Conservation (phyloP, 2,113 vertebrate genomes). For the Rhegmatorhina hoffmannsi region DNA sequence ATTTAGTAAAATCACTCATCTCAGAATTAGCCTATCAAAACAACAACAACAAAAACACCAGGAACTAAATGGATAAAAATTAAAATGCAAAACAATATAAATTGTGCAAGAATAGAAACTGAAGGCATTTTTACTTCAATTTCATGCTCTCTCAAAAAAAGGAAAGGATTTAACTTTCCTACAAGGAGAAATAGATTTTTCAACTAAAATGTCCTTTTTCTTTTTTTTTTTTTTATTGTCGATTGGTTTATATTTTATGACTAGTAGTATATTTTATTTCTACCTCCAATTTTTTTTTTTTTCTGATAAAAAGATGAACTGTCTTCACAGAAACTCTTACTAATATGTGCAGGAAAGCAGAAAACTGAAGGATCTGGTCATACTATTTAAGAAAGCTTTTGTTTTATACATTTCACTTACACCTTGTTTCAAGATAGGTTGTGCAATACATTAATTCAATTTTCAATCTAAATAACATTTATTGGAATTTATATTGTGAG, state of each 20-base stretch:
- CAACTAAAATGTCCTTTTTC: background rate
- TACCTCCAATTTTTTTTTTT: background rate
- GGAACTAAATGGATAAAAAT: background rate
- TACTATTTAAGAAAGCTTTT: background rate
- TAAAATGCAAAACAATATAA: background rate
- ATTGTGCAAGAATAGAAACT: background rate
- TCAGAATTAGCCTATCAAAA: background rate
- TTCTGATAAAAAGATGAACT: background rate
- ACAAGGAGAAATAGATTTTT: background rate
- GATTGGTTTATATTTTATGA: background rate
- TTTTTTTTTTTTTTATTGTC: background rate
- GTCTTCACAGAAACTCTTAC: background rate
- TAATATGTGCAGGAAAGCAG: background rate
- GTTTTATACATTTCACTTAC: background rate
- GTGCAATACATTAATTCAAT: background rate
- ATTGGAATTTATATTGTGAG: background rate
- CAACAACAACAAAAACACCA: accelerated
- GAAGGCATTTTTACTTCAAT: background rate
- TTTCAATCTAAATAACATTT: background rate
- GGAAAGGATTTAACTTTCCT: background rate
- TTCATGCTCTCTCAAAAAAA: background rate
- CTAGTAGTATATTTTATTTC: background rate
- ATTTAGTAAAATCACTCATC: background rate
- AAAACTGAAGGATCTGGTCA: background rate
- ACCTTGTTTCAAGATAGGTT: background rate